phyloP scores from a whole-genome alignment of 2,113 vertebrate species.

The Equus przewalskii region DNA sequence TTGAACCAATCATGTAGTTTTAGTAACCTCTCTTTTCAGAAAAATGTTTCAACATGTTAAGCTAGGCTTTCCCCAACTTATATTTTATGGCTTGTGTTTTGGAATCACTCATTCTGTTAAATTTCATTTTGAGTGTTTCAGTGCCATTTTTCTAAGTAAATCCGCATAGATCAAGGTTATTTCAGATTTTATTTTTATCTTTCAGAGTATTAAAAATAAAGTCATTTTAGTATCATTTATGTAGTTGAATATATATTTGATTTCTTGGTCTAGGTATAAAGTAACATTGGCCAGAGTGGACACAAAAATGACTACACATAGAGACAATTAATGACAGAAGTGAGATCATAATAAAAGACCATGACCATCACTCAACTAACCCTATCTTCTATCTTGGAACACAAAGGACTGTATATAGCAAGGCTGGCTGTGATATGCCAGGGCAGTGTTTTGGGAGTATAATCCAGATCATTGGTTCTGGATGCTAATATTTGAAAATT shows the following conservation, averaged over 20 bases:
- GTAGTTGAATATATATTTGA: conserved; percentile 34
- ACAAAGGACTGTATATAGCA: background rate
- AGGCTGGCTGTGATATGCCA: background rate
- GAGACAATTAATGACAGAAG: background rate
- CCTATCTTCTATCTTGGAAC: background rate
- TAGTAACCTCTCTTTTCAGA: conserved; percentile 18
- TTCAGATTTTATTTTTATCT: conserved; percentile 39
- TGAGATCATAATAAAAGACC: background rate
- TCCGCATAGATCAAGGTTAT: background rate
- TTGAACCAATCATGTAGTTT: conserved; percentile 22
- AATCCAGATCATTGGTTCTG: conserved; percentile 41
- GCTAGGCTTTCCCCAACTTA: background rate
- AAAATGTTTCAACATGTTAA: conserved; percentile 49
- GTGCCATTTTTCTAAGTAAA: background rate
- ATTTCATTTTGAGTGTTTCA: conserved; percentile 56
- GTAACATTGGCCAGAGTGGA: conserved; percentile 22
- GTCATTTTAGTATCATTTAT: conserved; percentile 43
- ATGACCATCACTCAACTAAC: background rate
- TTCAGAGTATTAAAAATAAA: conserved; percentile 38
- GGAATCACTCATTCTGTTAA: conserved; percentile 22
- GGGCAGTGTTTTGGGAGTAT: background rate
- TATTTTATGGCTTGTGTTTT: conserved; percentile 63
- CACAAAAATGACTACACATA: background rate
- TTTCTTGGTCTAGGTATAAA: conserved; percentile 41
- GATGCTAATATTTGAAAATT: conserved; percentile 70